Conservation (phyloP, 2,888 invertebrate genomes). For the Stenchaetothrips biformis region DNA sequence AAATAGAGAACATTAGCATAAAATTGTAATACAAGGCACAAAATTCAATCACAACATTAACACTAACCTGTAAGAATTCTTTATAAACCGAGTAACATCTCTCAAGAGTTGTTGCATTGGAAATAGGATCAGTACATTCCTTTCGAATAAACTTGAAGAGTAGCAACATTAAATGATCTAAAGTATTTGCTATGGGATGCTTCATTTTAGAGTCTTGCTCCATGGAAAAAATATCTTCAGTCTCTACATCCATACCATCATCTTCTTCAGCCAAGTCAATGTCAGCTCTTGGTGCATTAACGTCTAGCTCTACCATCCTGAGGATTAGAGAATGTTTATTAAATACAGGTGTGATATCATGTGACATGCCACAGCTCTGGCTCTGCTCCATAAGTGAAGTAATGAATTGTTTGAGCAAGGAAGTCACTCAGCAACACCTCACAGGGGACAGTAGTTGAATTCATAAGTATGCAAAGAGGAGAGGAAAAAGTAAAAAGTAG, state of each 20-base stretch:
- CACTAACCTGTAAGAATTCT: neutral
- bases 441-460: neutral
- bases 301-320: conserved; percentile 71
- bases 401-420: too few species aligned
- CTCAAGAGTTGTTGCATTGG: neutral
- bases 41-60: neutral
- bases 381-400: too few species aligned
- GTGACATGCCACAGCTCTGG: too few species aligned
- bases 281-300: conserved; percentile 58
- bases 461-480: conserved; percentile 25
- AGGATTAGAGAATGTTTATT: neutral
- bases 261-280: conserved; percentile 52
- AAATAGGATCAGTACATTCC: conserved; percentile 46
- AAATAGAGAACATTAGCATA: neutral
- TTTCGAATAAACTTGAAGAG: conserved; percentile 64
- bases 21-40: neutral
- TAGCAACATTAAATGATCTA: conserved; percentile 75
- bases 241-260: conserved; percentile 44
- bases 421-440: conserved; percentile 4
- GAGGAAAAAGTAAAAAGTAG: conserved; percentile 30
- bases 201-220: conserved; percentile 43
- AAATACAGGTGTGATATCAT: too few species aligned
- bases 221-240: conserved; percentile 37
- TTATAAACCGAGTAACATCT: neutral
- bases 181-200: conserved; percentile 57